Percentiles rank a stretch among this genome's conserved stretches.
Evolutionary conservation across 2,113 vertebrate species (phyloP).

Genomic region (Dasypus novemcinctus): DNA sequence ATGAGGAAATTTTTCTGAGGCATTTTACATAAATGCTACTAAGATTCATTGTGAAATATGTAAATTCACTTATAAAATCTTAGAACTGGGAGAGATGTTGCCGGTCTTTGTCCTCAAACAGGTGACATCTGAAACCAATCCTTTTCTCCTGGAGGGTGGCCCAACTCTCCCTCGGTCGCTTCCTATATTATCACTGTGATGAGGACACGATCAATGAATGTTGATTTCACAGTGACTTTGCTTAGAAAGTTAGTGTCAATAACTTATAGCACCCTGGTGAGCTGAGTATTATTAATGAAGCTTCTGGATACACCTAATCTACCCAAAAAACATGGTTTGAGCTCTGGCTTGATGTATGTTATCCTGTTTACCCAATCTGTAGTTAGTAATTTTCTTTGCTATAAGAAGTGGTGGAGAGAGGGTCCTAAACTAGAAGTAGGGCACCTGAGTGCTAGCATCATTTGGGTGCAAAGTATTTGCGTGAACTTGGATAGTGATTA

Average conservation of each 20-base stretch:
- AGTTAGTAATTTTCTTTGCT: background rate
- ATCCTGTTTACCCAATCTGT: background rate
- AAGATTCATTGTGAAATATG: constrained; percentile 14
- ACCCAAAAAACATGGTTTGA: background rate
- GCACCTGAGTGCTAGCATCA: background rate
- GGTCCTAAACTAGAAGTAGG: background rate
- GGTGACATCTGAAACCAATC: background rate
- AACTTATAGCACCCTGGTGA: background rate
- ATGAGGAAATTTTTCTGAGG: constrained; percentile 29
- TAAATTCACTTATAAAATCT: constrained; percentile 24
- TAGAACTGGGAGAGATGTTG: background rate
- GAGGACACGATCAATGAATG: background rate
- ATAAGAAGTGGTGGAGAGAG: background rate
- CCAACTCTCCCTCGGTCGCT: background rate
- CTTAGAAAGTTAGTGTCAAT: constrained; percentile 26
- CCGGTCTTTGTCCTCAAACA: constrained; percentile 1
- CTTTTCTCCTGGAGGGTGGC: background rate
- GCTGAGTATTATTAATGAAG: background rate
- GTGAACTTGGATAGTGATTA: background rate
- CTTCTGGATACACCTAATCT: background rate
- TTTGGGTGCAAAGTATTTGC: background rate
- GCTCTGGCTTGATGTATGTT: background rate
- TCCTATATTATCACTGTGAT: background rate
- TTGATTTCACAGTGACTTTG: constrained; percentile 33
- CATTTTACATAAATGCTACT: background rate